A percentile compares a stretch with the other conserved stretches of the same genome.
phyloP scores from a whole-genome alignment of 2,888 invertebrate genomes.

The Hydrotaea cyrtoneurina region DNA sequence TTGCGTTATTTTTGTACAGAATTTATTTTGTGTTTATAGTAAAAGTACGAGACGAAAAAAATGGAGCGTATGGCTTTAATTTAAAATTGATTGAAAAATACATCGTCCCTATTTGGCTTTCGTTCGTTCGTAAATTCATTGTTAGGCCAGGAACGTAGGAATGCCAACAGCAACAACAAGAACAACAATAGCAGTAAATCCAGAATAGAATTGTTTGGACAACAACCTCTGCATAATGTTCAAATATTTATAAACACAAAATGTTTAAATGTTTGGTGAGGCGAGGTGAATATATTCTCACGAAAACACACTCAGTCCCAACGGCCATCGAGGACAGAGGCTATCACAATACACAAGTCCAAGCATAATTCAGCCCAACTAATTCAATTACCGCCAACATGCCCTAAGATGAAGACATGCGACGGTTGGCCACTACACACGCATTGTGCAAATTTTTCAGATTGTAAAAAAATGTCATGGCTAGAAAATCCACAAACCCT shows the following conservation, averaged over 20 bases:
- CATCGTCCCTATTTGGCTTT: constrained; percentile 8
- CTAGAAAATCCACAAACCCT: neutral
- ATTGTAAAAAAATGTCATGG: constrained; percentile 11
- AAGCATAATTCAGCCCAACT: neutral
- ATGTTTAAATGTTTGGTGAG: constrained; percentile 12
- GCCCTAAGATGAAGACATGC: neutral
- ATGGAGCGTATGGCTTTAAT: constrained; percentile 40
- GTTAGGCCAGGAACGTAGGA: constrained; percentile 39
- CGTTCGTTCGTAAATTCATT: constrained; percentile 33
- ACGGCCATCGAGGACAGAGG: no score
- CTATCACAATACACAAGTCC: neutral
- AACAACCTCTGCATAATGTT: constrained; percentile 43
- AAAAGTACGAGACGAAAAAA: neutral
- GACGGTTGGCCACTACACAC: constrained; percentile 5
- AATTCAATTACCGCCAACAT: constrained; percentile 53
- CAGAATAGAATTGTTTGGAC: constrained; percentile 27
- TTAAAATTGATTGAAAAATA: constrained; percentile 56
- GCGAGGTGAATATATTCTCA: no score
- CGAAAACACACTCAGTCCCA: neutral
- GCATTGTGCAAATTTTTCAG: constrained; percentile 5
- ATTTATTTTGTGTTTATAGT: neutral
- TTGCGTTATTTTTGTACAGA: constrained; percentile 25
- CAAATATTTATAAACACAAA: constrained; percentile 45
- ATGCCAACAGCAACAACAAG: no score
- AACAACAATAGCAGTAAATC: constrained; percentile 5